Evolutionary conservation across 2,797 vertebrate genomes (phyloP), one percentile per base, ranked within the genome.

Genomic region (Rhincodon typus): DNA sequence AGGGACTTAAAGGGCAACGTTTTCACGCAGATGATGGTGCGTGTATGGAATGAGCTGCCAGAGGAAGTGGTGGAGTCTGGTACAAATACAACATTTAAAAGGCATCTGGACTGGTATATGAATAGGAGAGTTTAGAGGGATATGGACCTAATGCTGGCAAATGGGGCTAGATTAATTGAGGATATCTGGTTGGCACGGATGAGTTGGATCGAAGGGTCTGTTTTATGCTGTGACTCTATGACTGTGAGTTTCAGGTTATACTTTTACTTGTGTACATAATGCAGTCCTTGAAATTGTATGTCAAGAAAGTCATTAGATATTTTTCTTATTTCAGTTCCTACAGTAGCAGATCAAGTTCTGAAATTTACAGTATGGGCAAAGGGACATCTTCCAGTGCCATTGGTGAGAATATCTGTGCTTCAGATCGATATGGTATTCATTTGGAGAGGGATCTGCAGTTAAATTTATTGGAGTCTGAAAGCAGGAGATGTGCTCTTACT

Each of bases 281-380:
- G 23, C 21, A 12, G n/a, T 69, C 30, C 8, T 93, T n/a, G 19
- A 67, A 38, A 66, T 67, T 69, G 38, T 69, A 25, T 69, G n/a
- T 69, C 66, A 93, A 69, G 38, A 19, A 46, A 7, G 8, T 12
- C 69, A 62, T 91, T 93, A 21, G 69, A 25, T 27, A 12, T 93
- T 7, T 93, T 10, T 23, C 25, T 84, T 46, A 46, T 84, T 84
- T 84, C 82, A 69, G n/a, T 69, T 25, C n/a, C 90, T 93, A 66
- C 90, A 93, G 90, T 67, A 93, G 67, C 69, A 25, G n/a, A 23
- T 93, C 90, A 42, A 69, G 66, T 93, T 93, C 66, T 93, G 90
- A 42, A 93, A 25, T 12, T 38, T 93, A 42, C 66, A 38, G 42
- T 3, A 38, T 42, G 90, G 66, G 90, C 38, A 93, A 93, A 69